Base-by-base conservation (phyloP, 30 jellyfish, hydroid and myxozoan species). In the Pseudorhiza aurosa region DNA sequence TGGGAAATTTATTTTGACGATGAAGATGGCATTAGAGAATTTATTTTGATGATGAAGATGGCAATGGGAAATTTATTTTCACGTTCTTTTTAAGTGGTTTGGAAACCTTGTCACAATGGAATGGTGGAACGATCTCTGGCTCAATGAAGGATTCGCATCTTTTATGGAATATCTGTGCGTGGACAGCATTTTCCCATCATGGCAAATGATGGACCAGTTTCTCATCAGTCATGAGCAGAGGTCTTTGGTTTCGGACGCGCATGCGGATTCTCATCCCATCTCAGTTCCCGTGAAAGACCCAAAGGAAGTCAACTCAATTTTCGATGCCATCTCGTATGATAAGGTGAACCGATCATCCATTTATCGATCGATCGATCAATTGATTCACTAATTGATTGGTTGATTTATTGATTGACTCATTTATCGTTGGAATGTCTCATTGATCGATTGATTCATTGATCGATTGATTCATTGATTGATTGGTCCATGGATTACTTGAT, bases 151-250 rank as follows among this genome's bases (percentile, higher is more conserved):
- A 6, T 89, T 89, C 56, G 97, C 97, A 9, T 79, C 97, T 1
- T 89, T 60, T 67, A 78, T 75, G 79, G 97, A 89, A 65, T 75
- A 43, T 50, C 62, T 81, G 26, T 95, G 97, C 19, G 91, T 89
- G 9, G 81, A 80, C 37, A 45, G 46, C 55, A 58, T 79, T 18
- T 36, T 35, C 81, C 75, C 91, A 30, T 33, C 76, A 21, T 91
- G 98, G 98, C 86, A 74, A 56, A 91, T 91, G 97, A 58, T 91
- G 91, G 98, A 91, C 32, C 96, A 91, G 62, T 91, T 91, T 47
- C 69, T 62, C 40, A 75, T 37, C 0, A 85, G 33, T 47, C 95
- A 83, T 35, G 70, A 53, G 10, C 98, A 83, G 35, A 27, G 82
- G 10, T 70, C 98, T 8, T 36, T 84, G 77, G 53, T 89, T 11